A percentile compares a stretch with the other conserved stretches of the same genome.
Conservation (phyloP, 2,888 invertebrate genomes). For the Ormyrus labotus region DNA sequence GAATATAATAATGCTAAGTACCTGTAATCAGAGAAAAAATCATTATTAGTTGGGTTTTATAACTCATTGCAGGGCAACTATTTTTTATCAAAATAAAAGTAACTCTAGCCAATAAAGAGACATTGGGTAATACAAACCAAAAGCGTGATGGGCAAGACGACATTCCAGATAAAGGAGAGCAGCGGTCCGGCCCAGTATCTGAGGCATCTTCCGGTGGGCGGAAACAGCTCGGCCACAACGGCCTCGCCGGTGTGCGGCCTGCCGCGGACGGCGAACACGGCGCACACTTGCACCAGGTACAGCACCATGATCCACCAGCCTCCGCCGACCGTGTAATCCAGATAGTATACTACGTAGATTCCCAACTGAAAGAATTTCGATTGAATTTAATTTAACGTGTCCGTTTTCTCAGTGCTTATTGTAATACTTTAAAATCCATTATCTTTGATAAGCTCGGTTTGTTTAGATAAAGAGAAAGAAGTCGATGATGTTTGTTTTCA, state of each 20-base stretch:
- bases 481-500: too few species aligned
- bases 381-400: too few species aligned
- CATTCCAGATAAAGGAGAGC: slow-evolving; percentile 91
- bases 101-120: neutral
- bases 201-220: slow-evolving; percentile 76
- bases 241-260: slow-evolving; percentile 90
- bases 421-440: too few species aligned
- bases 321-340: slow-evolving; percentile 90
- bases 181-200: slow-evolving; percentile 82
- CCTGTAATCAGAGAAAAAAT: slow-evolving; percentile 70
- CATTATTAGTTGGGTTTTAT: neutral
- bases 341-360: slow-evolving; percentile 87
- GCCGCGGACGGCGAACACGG: slow-evolving; percentile 91
- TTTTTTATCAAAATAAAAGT: neutral
- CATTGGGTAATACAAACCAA: slow-evolving; percentile 78
- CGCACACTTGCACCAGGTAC: slow-evolving; percentile 86
- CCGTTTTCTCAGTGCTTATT: too few species aligned
- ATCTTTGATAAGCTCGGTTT: too few species aligned
- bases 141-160: slow-evolving; percentile 87
- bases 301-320: slow-evolving; percentile 91
- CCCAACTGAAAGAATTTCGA: slow-evolving; percentile 80
- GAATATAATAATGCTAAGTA: slow-evolving; percentile 83
- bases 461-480: too few species aligned
- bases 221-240: slow-evolving; percentile 80
- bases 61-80: neutral